A percentile compares a stretch with the other conserved stretches of the same genome.
These are phyloP conservation scores for Linyphia triangularis DNA, from an alignment of 2,888 invertebrate genomes.

Conservation along the genomic window DNA sequence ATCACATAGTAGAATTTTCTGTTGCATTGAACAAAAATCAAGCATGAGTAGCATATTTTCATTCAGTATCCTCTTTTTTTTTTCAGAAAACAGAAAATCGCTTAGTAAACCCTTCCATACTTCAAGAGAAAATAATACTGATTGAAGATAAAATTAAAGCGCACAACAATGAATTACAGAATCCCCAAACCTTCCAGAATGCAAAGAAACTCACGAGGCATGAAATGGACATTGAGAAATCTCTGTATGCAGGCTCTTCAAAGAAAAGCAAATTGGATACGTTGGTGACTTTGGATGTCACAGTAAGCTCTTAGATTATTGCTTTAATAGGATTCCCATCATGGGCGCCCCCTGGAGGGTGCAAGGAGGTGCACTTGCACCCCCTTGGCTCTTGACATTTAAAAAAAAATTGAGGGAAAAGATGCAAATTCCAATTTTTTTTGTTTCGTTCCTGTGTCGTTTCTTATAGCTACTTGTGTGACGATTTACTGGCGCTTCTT, in stretches of 20 bases:
- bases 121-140: constrained; percentile 23
- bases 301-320: too few species aligned
- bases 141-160: constrained; percentile 51
- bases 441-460: too few species aligned
- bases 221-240: constrained; percentile 72
- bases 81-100: constrained; percentile 18
- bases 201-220: constrained; percentile 64
- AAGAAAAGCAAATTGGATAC: constrained; percentile 53
- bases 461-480: too few species aligned
- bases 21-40: background rate
- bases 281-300: constrained; percentile 1
- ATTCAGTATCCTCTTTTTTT: background rate
- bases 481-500: too few species aligned
- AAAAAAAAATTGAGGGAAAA: too few species aligned
- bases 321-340: too few species aligned
- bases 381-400: too few species aligned
- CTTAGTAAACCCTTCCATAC: constrained; percentile 38
- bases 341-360: too few species aligned
- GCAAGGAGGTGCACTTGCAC: too few species aligned
- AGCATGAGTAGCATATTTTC: background rate
- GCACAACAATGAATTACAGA: constrained; percentile 34
- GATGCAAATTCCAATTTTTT: too few species aligned
- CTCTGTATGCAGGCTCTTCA: constrained; percentile 64
- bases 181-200: constrained; percentile 48
- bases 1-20: background rate